Evolutionary conservation across 1,140 invertebrate species (phyloP), one percentile per base, ranked within the genome.

Genomic region (Drosophila tristis): DNA sequence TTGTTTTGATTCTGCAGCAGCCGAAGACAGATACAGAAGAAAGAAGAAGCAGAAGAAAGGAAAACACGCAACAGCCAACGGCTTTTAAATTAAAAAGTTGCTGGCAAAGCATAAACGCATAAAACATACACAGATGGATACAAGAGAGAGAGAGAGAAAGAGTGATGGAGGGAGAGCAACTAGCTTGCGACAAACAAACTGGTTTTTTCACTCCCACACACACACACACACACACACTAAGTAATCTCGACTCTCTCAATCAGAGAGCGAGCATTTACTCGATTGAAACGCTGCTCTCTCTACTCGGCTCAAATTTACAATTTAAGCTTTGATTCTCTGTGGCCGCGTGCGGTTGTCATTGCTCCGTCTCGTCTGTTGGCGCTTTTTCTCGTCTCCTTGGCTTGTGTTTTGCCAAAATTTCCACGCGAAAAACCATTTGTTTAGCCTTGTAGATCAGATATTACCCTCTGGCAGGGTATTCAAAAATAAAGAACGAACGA

Each of bases 1-100:
- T 89, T 87, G 84, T 87, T 87, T 87, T 87, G 84, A 89, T 89
- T 87, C 64, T 80, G 72, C 68, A 67, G 79, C 85, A 86, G 50
- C 65, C 75, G 68, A 63, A 78, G 44, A 64, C 72, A 66, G 43
- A 53, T 48, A 25, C n/a, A 71, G 20, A 64, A 64, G 15, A 64
- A 68, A 49, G 61, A 48, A 43, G 42, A 57, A 77, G 53, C 59
- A 49, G 47, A 64, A 53, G 64, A 64, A 89, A 75, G 77, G 45
- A 61, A 63, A 65, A 51, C 60, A 78, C 43, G 49, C 66, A 61
- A 71, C 63, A 39, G 35, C 35, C 35, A 73, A 73, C 60, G 70
- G 64, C 80, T 75, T 84, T 84, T 80, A 84, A 84, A 76, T 84
- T 84, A 84, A 84, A 81, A 84, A 84, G 70, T 84, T 66, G 75